A percentile compares a stretch with the other conserved stretches of the same genome.
These are phyloP conservation scores for Germaria angustata DNA, from an alignment of 2,888 invertebrate species.

Conservation along the genomic window DNA sequence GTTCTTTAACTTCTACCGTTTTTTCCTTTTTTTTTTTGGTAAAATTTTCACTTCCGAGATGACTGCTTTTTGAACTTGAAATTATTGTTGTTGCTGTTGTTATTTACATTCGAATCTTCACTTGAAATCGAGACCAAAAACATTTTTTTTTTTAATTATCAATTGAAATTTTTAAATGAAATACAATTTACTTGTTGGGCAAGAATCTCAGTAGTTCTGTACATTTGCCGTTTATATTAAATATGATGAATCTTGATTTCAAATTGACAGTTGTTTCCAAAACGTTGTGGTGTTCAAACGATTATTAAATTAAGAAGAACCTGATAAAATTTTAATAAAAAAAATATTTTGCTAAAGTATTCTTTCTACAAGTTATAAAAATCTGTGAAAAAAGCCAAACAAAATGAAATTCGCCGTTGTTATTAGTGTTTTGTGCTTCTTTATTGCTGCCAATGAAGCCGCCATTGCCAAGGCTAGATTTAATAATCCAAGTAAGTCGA, in stretches of 20 bases:
- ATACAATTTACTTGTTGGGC: slow-evolving; percentile 33
- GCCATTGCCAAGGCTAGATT: slow-evolving; percentile 70
- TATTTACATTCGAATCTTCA: not conserved
- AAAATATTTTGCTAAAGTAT: not conserved
- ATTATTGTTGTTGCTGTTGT: not conserved
- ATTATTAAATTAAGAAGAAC: not conserved
- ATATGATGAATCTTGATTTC: slow-evolving; percentile 21
- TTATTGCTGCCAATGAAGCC: slow-evolving; percentile 66
- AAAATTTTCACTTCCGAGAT: not conserved
- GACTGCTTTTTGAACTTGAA: slow-evolving; percentile 50
- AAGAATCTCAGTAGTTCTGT: slow-evolving; percentile 4
- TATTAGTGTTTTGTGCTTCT: slow-evolving; percentile 45
- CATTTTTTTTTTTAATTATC: not conserved
- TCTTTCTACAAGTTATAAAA: not conserved
- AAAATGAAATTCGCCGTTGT: slow-evolving; percentile 61
- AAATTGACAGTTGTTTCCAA: slow-evolving; percentile 53
- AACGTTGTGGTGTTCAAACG: slow-evolving; percentile 53
- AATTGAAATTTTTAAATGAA: slow-evolving; percentile 3
- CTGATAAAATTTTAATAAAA: slow-evolving; percentile 18
- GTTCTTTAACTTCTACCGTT: not conserved
- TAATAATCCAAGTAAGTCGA: slow-evolving; percentile 73
- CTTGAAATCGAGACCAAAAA: slow-evolving; percentile 28
- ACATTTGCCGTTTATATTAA: slow-evolving; percentile 44
- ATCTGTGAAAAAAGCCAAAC: not conserved
- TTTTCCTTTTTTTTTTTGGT: not conserved